Evolutionary conservation across 2,888 invertebrate genomes (phyloP).

Genomic region (Bugula neritina): DNA sequence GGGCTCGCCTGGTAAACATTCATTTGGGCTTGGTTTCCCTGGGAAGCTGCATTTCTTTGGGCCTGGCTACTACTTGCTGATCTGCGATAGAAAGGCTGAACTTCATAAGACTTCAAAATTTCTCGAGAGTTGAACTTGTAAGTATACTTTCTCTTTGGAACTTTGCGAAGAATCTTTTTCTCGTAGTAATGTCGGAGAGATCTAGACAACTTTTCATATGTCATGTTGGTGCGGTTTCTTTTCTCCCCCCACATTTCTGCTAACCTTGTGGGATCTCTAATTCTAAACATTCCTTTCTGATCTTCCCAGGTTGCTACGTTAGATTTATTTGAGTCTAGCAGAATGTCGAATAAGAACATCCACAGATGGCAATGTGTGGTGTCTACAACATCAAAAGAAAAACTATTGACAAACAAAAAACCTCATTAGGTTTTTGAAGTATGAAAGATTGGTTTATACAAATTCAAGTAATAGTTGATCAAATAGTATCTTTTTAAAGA

Average conservation of each 20-base stretch:
- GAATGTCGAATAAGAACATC: conserved; percentile 29
- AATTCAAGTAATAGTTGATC: too few relatives aligned
- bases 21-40: background rate
- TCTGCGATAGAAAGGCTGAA: conserved; percentile 15
- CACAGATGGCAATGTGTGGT: conserved; percentile 28
- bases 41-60: conserved; percentile 20
- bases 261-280: conserved; percentile 26
- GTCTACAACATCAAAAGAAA: background rate
- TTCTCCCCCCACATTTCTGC: conserved; percentile 29
- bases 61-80: conserved; percentile 10
- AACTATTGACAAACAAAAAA: background rate
- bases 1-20: conserved; percentile 1
- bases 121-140: conserved; percentile 29
- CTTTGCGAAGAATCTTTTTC: conserved; percentile 29
- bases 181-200: conserved; percentile 30
- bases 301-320: conserved; percentile 29
- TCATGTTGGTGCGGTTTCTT: conserved; percentile 29
- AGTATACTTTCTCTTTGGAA: conserved; percentile 28
- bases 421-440: too few relatives aligned
- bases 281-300: conserved; percentile 29
- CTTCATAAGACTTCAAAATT: conserved; percentile 25
- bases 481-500: too few relatives aligned
- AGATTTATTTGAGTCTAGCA: conserved; percentile 26
- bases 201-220: conserved; percentile 30
- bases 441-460: too few relatives aligned